Evolutionary conservation across 1,140 invertebrate genomes (phyloP).

Genomic region (Matsumurasca onukii): DNA sequence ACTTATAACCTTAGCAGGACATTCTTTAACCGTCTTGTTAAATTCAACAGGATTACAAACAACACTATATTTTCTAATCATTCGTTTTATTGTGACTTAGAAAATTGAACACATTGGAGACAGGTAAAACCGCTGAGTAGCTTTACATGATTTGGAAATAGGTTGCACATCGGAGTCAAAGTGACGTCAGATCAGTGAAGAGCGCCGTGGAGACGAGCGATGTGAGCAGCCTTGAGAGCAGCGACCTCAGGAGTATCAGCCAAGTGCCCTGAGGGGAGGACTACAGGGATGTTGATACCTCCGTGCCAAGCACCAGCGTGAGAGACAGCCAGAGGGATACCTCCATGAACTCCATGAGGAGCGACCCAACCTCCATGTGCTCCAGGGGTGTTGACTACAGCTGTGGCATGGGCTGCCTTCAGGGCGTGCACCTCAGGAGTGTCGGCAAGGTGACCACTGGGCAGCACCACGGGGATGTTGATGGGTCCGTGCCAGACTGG

Average conservation of each 20-base stretch:
- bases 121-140: too few species aligned
- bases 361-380: too few species aligned
- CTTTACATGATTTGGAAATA: too few species aligned
- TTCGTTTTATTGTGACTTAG: too few species aligned
- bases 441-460: slow-evolving; percentile 50
- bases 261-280: slow-evolving; percentile 45
- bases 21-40: too few species aligned
- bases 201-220: neutral
- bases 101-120: too few species aligned
- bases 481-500: slow-evolving; percentile 14
- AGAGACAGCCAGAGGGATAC: neutral
- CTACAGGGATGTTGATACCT: slow-evolving; percentile 10
- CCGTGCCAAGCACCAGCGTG: neutral
- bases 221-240: slow-evolving; percentile 43
- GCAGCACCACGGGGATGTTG: neutral
- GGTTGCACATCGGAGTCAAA: too few species aligned
- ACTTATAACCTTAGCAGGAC: too few species aligned
- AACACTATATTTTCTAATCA: too few species aligned
- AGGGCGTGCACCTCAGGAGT: slow-evolving; percentile 16
- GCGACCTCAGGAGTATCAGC: slow-evolving; percentile 44
- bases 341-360: too few species aligned
- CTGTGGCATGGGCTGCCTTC: slow-evolving; percentile 43
- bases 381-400: neutral
- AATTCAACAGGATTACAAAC: too few species aligned
- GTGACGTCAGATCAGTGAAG: too few species aligned